Conservation (phyloP, 2,113 vertebrate genomes). For the Sialia sialis region DNA sequence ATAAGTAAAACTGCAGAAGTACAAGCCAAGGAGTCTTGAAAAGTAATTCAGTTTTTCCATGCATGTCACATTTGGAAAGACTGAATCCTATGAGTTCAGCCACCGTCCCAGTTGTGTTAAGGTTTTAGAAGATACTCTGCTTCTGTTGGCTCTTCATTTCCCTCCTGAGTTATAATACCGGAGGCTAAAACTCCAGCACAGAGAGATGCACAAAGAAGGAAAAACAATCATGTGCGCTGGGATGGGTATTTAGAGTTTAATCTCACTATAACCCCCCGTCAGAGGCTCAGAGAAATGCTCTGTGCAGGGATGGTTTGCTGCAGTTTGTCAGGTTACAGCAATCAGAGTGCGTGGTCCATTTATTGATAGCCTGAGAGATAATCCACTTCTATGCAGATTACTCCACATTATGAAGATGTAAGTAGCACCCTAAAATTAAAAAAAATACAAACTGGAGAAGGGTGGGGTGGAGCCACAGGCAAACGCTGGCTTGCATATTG, state of each 20-base stretch:
- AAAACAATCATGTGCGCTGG: background rate
- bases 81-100: background rate
- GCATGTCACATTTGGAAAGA: background rate
- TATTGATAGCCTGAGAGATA: background rate
- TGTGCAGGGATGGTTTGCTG: background rate
- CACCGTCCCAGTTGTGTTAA: background rate
- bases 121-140: background rate
- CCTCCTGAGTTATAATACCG: background rate
- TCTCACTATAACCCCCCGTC: background rate
- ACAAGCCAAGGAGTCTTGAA: background rate
- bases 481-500: background rate
- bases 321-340: background rate
- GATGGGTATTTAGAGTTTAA: background rate
- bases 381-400: background rate
- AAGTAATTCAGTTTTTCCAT: background rate
- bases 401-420: background rate
- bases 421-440: background rate
- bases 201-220: background rate
- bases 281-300: background rate
- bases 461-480: background rate
- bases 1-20: background rate
- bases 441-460: background rate
- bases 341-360: background rate
- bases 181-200: background rate
- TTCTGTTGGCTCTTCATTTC: background rate